Evolutionary conservation across 2,797 vertebrate species (phyloP).

Genomic region (Sciurus vulgaris): DNA sequence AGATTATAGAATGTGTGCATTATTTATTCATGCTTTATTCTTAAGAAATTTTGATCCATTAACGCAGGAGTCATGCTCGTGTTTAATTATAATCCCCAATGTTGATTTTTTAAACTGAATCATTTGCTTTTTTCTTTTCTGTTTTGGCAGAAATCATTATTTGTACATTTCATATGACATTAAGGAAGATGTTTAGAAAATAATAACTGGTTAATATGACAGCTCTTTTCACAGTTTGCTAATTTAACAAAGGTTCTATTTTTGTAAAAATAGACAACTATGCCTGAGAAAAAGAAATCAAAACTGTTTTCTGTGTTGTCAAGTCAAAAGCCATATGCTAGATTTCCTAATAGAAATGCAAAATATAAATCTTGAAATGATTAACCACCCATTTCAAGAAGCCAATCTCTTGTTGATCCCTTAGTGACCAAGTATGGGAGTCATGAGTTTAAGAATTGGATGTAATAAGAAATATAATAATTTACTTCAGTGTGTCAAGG

Average conservation of each 20-base stretch:
- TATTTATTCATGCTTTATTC: constrained; percentile 3
- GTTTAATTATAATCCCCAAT: constrained; percentile 35
- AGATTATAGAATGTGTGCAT: neutral
- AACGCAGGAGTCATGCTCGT: neutral
- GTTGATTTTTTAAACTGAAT: constrained; percentile 25
- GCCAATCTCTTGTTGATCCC: neutral
- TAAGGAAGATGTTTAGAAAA: constrained; percentile 66
- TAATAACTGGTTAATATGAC: constrained; percentile 48
- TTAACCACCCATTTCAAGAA: constrained; percentile 39
- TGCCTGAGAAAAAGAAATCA: constrained; percentile 67
- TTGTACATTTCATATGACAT: constrained; percentile 50
- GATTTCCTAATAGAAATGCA: neutral
- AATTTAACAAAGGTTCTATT: constrained; percentile 61
- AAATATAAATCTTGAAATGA: constrained; percentile 4
- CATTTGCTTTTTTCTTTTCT: constrained; percentile 48
- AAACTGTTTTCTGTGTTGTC: constrained; percentile 38
- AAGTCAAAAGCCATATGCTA: neutral
- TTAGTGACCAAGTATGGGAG: neutral
- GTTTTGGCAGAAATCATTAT: constrained; percentile 40
- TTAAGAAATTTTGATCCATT: constrained; percentile 50
- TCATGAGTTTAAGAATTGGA: neutral
- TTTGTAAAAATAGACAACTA: constrained; percentile 47
- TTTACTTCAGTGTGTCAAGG: constrained; percentile 26
- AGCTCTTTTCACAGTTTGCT: constrained; percentile 61
- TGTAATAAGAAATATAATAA: neutral